phyloP scores from a whole-genome alignment of 2,888 invertebrate species.

The Phrixothrix hirtus region DNA sequence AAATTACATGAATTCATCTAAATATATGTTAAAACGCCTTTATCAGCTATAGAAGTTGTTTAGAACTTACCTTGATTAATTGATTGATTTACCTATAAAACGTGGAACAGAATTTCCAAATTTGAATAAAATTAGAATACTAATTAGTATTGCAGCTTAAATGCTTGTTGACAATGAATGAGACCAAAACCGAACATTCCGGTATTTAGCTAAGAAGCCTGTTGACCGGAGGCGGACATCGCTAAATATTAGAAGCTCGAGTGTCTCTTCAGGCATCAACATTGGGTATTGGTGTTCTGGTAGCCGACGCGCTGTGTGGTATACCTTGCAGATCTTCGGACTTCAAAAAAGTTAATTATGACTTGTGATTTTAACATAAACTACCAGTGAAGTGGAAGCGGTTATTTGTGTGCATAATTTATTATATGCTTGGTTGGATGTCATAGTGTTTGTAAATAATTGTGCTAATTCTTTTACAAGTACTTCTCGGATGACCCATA shows the following conservation, averaged over 20 bases:
- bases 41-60: no score
- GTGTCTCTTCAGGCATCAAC: slow-evolving; percentile 23
- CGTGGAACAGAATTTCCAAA: no score
- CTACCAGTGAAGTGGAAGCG: slow-evolving; percentile 6
- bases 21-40: no score
- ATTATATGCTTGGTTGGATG: background rate
- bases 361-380: slow-evolving; percentile 8
- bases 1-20: no score
- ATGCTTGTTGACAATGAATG: slow-evolving; percentile 8
- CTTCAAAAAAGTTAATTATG: slow-evolving; percentile 13
- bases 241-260: slow-evolving; percentile 29
- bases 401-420: slow-evolving; percentile 5
- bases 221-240: slow-evolving; percentile 25
- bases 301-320: slow-evolving; percentile 21
- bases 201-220: slow-evolving; percentile 21
- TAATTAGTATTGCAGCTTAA: slow-evolving; percentile 1
- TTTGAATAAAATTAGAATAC: background rate
- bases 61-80: no score
- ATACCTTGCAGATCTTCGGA: slow-evolving; percentile 19
- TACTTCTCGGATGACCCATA: no score
- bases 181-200: slow-evolving; percentile 20
- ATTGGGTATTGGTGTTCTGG: slow-evolving; percentile 26
- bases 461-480: background rate
- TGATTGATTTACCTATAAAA: no score
- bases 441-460: slow-evolving; percentile 1